Conservation (phyloP, 2,113 vertebrate species). For the Addax nasomaculatus region DNA sequence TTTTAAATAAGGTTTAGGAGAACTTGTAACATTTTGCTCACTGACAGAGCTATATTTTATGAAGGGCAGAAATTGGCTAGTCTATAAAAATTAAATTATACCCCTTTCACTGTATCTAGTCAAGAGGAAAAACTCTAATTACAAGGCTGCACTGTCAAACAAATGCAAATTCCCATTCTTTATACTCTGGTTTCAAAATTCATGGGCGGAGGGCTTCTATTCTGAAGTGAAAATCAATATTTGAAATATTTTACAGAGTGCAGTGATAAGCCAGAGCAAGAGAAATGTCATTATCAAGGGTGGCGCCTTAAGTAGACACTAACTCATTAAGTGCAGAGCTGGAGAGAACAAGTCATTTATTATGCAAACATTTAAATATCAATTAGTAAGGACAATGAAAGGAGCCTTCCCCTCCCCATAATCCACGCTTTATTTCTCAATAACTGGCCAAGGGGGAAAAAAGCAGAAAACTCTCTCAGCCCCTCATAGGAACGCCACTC, state of each 20-base stretch:
- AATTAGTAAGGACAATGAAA: constrained; percentile 72
- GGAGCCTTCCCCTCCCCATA: constrained; percentile 1
- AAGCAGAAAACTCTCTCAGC: constrained; percentile 39
- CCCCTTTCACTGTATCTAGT: constrained; percentile 77
- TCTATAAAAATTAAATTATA: constrained; percentile 80
- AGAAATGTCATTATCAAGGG: constrained; percentile 69
- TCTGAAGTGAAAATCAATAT: constrained; percentile 79
- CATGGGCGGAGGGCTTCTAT: constrained; percentile 44
- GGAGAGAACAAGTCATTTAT: constrained; percentile 61
- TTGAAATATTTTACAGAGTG: constrained; percentile 69
- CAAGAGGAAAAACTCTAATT: constrained; percentile 80
- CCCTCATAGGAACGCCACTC: constrained; percentile 44
- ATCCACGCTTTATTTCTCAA: neutral
- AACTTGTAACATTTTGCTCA: constrained; percentile 71
- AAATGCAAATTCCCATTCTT: constrained; percentile 79
- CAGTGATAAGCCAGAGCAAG: constrained; percentile 65
- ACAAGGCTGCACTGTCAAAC: constrained; percentile 77
- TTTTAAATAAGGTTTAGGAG: constrained; percentile 70
- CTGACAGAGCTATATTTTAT: constrained; percentile 73
- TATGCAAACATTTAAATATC: constrained; percentile 76
- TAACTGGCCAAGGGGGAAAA: constrained; percentile 50
- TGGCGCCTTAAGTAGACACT: constrained; percentile 31
- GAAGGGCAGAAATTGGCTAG: constrained; percentile 75
- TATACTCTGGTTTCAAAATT: constrained; percentile 76
- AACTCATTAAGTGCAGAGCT: constrained; percentile 66